phyloP scores from a whole-genome alignment of 2,888 invertebrate species.

The Andrena bicolor region DNA sequence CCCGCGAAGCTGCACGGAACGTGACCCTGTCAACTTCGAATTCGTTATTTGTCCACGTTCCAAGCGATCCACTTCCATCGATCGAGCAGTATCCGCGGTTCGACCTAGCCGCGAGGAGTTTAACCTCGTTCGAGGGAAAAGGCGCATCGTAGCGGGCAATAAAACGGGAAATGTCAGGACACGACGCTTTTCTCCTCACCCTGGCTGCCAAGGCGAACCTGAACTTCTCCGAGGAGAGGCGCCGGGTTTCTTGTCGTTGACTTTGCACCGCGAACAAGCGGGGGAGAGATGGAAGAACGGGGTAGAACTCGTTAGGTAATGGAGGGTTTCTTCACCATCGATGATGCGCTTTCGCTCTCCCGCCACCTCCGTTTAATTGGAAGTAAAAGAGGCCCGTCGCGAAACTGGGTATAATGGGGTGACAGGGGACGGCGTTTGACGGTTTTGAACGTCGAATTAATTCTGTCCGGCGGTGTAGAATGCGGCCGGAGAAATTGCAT shows the following conservation, averaged over 20 bases:
- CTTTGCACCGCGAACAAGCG: background rate
- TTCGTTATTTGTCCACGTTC: slow-evolving; percentile 48
- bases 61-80: slow-evolving; percentile 33
- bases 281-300: no score
- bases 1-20: background rate
- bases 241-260: background rate
- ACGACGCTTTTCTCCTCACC: slow-evolving; percentile 31
- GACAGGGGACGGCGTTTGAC: background rate
- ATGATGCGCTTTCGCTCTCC: no score
- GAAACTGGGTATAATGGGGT: slow-evolving; percentile 11
- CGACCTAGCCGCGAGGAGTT: slow-evolving; percentile 37
- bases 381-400: background rate
- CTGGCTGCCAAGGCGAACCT: slow-evolving; percentile 33
- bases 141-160: slow-evolving; percentile 29
- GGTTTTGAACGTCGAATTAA: slow-evolving; percentile 47
- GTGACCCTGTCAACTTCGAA: slow-evolving; percentile 19
- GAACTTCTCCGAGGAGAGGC: background rate
- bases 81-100: slow-evolving; percentile 30
- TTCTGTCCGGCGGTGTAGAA: slow-evolving; percentile 41
- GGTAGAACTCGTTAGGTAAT: no score
- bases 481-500: slow-evolving; percentile 58
- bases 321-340: no score
- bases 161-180: slow-evolving; percentile 30
- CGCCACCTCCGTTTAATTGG: background rate
- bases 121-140: slow-evolving; percentile 51